Base-by-base conservation (phyloP, 1,140 invertebrate species). In the Caenorhabditis latens region DNA sequence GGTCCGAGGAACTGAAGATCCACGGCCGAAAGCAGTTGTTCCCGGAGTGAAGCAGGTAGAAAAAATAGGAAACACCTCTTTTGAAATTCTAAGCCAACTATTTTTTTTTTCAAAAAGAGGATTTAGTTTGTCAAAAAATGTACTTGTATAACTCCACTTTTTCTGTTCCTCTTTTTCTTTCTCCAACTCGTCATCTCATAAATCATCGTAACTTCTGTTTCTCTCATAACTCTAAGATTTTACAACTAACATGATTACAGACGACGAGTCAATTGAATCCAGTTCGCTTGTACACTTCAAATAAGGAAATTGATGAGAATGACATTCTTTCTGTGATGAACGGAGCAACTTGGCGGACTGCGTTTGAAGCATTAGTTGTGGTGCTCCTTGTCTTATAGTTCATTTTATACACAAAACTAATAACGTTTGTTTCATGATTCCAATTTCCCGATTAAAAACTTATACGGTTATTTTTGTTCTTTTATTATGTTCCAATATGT, bases 1-100 rank as follows among this genome's bases (percentile, higher is more conserved):
- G 32, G 50, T 91, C 13, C n/a, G 86, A 14, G 87, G 86, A 5
- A 55, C 63, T 50, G 63, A 85, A 32, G 87, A 88, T 40, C 89
- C 46, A 14, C 75, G 87, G 6, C 84, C 84, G 0, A 83, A 84
- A 84, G 86, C 86, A 3, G 71, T 19, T 11, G 40, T 50, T 14
- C 71, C 71, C 3, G 71, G 71, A 24, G 46, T 79, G 6, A 79
- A 79, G 40, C 71, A 79, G 71, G 71, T 63, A 32, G 3, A 11
- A 50, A 50, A 50, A 50, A 4, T 50, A 1, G 0, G 9, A n/a
- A n/a, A n/a, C 14, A 50, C 50, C 4, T 1, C 4, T 50, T 50
- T 50, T 11, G 50, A 50, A 50, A 50, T 50, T 50, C 4, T 50
- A 50, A 50, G 0, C 8, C 50, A 50, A 50, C 14, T 2, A 50